Evolutionary conservation across 2,113 vertebrate genomes (phyloP), one percentile per base, ranked within the genome.

Genomic region (Takifugu flavidus): DNA sequence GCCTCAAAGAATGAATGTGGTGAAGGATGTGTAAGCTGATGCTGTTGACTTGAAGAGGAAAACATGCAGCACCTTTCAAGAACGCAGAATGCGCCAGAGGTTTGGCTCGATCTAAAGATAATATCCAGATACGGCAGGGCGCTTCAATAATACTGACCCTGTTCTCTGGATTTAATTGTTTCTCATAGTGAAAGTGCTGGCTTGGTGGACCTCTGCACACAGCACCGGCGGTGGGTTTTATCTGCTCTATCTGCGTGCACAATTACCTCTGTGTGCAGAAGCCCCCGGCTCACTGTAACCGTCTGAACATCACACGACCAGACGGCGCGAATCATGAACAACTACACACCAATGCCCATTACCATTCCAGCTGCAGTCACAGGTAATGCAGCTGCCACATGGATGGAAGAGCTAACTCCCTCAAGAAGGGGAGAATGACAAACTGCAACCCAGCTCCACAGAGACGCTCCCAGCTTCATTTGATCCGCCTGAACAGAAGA

Each of bases 111-210:
- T 43, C 27, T 54, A 12, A 71, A 70, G 52, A 60, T 45, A 69
- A 61, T 27, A 56, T 45, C 31, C 7, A 13, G 53, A 54, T 62
- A 31, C 42, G 29, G 26, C 4, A 6, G 49, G 45, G 15, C 11
- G 31, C 25, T 42, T 59, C 56, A 31, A 60, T 65, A 46, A 66
- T 13, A 13, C 28, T 13, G 45, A 72, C 49, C 47, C 27, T 58
- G 46, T 50, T 13, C 29, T 53, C 52, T 2, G 25, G 20, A 53
- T 26, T 62, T 67, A 74, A 82, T 80, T 77, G 65, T 52, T 70
- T 67, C 78, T 82, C 60, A 65, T 69, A 75, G 82, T 71, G 65
- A 57, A 78, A 70, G 53, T 59, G 70, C 70, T 65, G 51, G 66
- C 29, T 8, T 15, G 20, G 20, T 20, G 53, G 59, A 47, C 44